Evolutionary conservation across 2,797 vertebrate species (phyloP).

Genomic region (Liparis tanakae): DNA sequence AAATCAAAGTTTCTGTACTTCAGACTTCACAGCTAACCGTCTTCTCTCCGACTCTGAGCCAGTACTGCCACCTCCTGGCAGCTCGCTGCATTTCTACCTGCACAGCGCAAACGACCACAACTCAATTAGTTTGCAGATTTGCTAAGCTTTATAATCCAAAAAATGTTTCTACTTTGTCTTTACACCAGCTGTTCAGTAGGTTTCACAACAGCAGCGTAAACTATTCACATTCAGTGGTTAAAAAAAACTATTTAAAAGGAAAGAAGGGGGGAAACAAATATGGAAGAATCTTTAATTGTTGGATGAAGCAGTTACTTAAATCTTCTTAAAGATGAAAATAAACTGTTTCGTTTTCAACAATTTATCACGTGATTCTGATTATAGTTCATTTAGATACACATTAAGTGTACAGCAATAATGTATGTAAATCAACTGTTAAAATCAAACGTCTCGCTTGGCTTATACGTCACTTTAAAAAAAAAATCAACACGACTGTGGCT

Average conservation of each 20-base stretch:
- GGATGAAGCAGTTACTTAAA: conserved; percentile 9
- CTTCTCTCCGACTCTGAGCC: not conserved
- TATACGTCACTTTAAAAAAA: too few species aligned
- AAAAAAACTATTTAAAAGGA: too few species aligned
- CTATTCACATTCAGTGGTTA: not conserved
- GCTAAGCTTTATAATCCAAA: not conserved
- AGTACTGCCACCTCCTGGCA: conserved; percentile 69
- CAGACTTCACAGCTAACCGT: not conserved
- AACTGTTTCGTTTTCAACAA: not conserved
- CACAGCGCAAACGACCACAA: not conserved
- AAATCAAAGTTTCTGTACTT: not conserved
- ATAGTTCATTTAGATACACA: not conserved
- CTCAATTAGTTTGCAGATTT: too few species aligned
- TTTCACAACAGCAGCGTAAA: too few species aligned
- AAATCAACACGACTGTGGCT: not conserved
- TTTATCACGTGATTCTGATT: not conserved
- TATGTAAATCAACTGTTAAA: not conserved
- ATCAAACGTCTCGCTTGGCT: too few species aligned
- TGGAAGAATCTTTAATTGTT: conserved; percentile 50
- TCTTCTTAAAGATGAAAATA: not conserved
- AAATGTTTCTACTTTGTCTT: not conserved
- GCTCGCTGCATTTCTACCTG: not conserved
- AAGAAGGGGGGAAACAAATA: conserved; percentile 4
- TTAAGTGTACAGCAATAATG: not conserved
- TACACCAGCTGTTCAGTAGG: too few species aligned